Conservation (phyloP, 2,797 vertebrate genomes). For the Eospalax fontanierii region DNA sequence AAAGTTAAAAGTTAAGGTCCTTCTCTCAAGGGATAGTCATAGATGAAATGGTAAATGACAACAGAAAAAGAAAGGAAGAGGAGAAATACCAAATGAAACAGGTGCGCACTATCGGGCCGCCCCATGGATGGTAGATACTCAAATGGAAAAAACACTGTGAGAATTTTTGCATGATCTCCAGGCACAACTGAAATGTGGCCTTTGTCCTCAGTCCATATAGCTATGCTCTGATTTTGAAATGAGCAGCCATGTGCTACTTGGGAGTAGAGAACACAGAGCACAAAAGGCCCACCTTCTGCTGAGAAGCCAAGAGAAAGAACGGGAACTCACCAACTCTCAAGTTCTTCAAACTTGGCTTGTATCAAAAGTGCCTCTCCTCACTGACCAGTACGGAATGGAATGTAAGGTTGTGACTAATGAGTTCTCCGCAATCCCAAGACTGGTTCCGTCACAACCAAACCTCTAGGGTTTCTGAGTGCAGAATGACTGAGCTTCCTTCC, state of each 20-base stretch:
- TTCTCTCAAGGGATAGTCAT: conserved; percentile 12
- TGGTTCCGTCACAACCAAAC: neutral
- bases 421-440: neutral
- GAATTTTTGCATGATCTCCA: neutral
- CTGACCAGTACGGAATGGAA: conserved; percentile 73
- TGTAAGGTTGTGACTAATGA: conserved; percentile 59
- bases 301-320: conserved; percentile 16
- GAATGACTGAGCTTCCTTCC: neutral
- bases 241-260: neutral
- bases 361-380: conserved; percentile 46
- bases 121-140: neutral
- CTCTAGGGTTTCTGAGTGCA: conserved; percentile 20
- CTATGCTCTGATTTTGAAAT: conserved; percentile 22
- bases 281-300: neutral
- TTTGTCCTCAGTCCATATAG: neutral
- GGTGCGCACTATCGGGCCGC: neutral
- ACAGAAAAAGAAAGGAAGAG: conserved; percentile 23
- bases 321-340: neutral
- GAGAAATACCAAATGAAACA: conserved; percentile 52
- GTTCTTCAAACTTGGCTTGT: neutral
- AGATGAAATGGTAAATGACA: conserved; percentile 20
- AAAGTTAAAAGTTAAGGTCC: conserved; percentile 33
- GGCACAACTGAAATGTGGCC: neutral
- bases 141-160: neutral
- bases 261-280: neutral